Evolutionary conservation across 2,888 invertebrate species (phyloP), one percentile per base, ranked within the genome.

Genomic region (Drosophila nr. perissopoda): DNA sequence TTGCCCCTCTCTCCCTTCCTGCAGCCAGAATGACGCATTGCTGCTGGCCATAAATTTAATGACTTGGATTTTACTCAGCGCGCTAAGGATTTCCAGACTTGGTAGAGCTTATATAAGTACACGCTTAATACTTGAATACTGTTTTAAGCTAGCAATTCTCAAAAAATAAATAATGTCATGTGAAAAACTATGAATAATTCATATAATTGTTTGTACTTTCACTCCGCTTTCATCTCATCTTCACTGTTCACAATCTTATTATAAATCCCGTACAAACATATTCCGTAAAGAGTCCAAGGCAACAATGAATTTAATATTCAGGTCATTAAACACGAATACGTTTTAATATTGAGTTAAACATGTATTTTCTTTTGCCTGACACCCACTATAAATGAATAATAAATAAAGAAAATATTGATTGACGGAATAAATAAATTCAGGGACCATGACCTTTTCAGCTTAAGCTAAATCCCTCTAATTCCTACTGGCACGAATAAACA

Each of bases 21-120:
- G 36, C 66, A 64, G 42, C 68, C 52, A 78, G 69, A 76, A 61
- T 76, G 80, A 68, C 72, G 78, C 83, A 83, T 76, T 68, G 81
- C 81, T 73, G 60, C 58, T 61, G 67, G 77, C 78, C 61, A 83
- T 83, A 78, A 85, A 87, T 83, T 83, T 80, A 80, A 84, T 85
- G 73, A 62, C 69, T 76, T 72, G 71, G 42, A 27, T 58, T 64
- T 61, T 64, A 45, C 27, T 45, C 63, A 45, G 62, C 53, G 66
- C 60, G 40, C 40, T 42, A 51, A 60, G 36, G 25, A 33, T 45
- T 49, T 54, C 25, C 34, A 10, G 51, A 59, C 45, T 58, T 40
- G 21, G 7, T 21, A 18, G n/a, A 45, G 33, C 38, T 70, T 38
- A 38, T 27, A 33, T 48, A 38, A 18, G 33, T 52, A 42, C 36